phyloP scores from a whole-genome alignment of 2,113 vertebrate species.

The Hydrolagus affinis region DNA sequence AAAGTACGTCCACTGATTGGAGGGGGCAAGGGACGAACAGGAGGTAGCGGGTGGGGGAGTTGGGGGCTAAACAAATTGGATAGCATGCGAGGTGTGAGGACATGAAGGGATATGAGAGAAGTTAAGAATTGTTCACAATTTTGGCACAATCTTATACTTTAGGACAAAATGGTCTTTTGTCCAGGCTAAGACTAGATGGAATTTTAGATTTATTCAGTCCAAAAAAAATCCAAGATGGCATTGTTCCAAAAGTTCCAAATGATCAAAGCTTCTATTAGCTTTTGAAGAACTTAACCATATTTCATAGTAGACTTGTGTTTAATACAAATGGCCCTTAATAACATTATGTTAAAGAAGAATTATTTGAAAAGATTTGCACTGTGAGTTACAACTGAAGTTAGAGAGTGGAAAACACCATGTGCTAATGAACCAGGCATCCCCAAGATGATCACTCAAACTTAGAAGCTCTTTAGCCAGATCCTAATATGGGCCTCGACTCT shows the following conservation, averaged over 20 bases:
- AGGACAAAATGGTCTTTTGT: too few relatives aligned
- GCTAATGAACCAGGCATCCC: not conserved
- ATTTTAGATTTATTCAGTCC: too few relatives aligned
- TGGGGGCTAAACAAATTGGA: too few relatives aligned
- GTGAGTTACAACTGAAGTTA: not conserved
- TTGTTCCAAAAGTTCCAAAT: constrained; percentile 18
- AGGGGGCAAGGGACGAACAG: too few relatives aligned
- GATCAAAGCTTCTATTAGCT: constrained; percentile 11
- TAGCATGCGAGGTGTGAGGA: too few relatives aligned
- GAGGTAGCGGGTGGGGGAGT: too few relatives aligned
- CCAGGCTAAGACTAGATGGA: too few relatives aligned
- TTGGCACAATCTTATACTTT: too few relatives aligned
- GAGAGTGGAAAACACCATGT: not conserved
- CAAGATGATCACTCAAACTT: not conserved
- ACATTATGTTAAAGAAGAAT: not conserved
- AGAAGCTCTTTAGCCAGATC: not conserved
- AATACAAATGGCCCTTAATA: constrained; percentile 22
- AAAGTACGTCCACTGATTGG: too few relatives aligned
- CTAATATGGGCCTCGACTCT: not conserved
- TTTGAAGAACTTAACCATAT: constrained; percentile 25
- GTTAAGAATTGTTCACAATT: too few relatives aligned
- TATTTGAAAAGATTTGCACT: constrained; percentile 13
- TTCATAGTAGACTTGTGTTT: not conserved
- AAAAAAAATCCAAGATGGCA: constrained; percentile 12
- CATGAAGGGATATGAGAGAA: too few relatives aligned